phyloP scores from a whole-genome alignment of 2,797 vertebrate genomes.

The Echiichthys vipera region DNA sequence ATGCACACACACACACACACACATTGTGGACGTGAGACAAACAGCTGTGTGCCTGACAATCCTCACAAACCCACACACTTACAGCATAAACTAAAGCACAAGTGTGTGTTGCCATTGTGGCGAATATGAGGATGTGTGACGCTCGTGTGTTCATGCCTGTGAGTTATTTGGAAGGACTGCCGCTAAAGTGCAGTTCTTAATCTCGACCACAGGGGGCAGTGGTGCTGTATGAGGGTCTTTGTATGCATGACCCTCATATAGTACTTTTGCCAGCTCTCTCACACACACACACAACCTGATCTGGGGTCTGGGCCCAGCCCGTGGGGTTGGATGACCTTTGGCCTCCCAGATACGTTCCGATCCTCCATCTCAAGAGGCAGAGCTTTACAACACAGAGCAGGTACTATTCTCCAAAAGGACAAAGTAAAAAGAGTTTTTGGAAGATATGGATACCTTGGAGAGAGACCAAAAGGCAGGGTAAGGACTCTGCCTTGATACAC shows the following conservation, averaged over 20 bases:
- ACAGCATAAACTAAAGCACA: slow-evolving; percentile 37
- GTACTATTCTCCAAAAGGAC: slow-evolving; percentile 7
- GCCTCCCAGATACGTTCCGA: slow-evolving; percentile 3
- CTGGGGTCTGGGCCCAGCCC: neutral
- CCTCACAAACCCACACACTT: slow-evolving; percentile 20
- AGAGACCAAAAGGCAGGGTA: too few species aligned
- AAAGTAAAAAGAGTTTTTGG: neutral
- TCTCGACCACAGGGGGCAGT: slow-evolving; percentile 18
- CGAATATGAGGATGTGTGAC: slow-evolving; percentile 5
- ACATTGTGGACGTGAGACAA: slow-evolving; percentile 33
- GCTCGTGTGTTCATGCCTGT: slow-evolving; percentile 18
- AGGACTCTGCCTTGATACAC: too few species aligned
- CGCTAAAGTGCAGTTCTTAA: slow-evolving; percentile 23
- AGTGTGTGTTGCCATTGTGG: slow-evolving; percentile 31
- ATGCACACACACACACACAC: slow-evolving; percentile 2
- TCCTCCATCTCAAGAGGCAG: slow-evolving; percentile 8
- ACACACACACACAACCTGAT: neutral
- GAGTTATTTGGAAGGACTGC: slow-evolving; percentile 22
- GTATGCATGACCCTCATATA: neutral
- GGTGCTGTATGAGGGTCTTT: slow-evolving; percentile 15
- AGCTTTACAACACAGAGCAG: neutral
- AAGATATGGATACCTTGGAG: too few species aligned
- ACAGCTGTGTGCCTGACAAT: slow-evolving; percentile 43
- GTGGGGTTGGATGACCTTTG: slow-evolving; percentile 7
- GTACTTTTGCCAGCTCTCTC: neutral